phyloP scores from a whole-genome alignment of 2,888 invertebrate species.

The Trachelus tabidus region DNA sequence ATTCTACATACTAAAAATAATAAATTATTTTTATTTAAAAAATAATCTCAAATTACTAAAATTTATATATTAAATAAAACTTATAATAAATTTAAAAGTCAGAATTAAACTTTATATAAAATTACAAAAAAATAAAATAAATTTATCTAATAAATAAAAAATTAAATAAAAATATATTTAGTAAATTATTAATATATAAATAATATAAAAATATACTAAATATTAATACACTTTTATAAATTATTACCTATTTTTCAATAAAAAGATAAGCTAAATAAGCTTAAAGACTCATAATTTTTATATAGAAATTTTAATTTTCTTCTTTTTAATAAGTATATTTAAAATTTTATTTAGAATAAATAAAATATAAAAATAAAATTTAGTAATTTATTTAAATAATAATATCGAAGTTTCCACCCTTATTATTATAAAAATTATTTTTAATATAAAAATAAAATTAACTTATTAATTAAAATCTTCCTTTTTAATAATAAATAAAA shows the following conservation, averaged over 20 bases:
- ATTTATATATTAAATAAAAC: conserved; percentile 66
- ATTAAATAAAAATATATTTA: conserved; percentile 55
- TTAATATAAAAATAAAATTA: too few species aligned
- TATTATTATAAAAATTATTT: too few species aligned
- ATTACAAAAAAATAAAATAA: conserved; percentile 67
- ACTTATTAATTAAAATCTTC: too few species aligned
- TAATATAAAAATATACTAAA: too few species aligned
- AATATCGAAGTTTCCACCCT: too few species aligned
- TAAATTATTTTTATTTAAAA: conserved; percentile 47
- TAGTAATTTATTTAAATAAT: too few species aligned
- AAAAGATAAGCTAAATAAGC: too few species aligned
- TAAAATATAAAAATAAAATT: too few species aligned
- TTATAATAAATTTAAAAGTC: conserved; percentile 71
- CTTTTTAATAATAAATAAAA: too few species aligned
- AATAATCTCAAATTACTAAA: conserved; percentile 79
- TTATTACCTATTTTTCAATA: conserved; percentile 45
- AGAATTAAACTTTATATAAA: conserved; percentile 70
- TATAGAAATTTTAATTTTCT: conserved; percentile 31
- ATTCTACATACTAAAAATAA: conserved; percentile 61
- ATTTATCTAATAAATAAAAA: conserved; percentile 29
- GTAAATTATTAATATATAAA: conserved; percentile 61
- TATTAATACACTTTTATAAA: conserved; percentile 65
- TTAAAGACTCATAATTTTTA: too few species aligned
- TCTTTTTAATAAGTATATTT: conserved; percentile 48
- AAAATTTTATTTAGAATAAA: too few species aligned